Conservation (phyloP, 2,113 vertebrate species). For the Anoplopoma fimbria region DNA sequence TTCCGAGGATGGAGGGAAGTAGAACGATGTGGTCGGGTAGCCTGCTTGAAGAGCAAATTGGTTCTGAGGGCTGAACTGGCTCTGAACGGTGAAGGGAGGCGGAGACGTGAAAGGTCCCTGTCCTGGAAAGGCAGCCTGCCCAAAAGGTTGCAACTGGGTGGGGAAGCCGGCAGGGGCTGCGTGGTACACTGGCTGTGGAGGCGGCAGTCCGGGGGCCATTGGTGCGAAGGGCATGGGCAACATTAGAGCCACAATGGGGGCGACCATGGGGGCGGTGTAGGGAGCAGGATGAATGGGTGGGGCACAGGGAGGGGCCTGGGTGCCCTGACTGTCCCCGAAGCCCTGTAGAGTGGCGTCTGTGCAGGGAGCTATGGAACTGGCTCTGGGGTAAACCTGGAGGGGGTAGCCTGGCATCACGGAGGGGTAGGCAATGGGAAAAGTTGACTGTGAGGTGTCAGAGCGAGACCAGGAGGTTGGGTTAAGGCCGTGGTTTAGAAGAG, state of each 20-base stretch:
- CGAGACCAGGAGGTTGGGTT: slow-evolving; percentile 89
- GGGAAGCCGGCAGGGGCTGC: slow-evolving; percentile 73
- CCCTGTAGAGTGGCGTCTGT: slow-evolving; percentile 68
- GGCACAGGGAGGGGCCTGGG: slow-evolving; percentile 70
- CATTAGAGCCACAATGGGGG: slow-evolving; percentile 89
- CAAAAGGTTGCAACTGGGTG: slow-evolving; percentile 57
- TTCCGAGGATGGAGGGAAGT: slow-evolving; percentile 73
- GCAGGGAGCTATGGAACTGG: slow-evolving; percentile 39
- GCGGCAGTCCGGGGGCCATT: slow-evolving; percentile 69
- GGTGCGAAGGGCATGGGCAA: slow-evolving; percentile 86
- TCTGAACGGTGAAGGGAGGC: slow-evolving; percentile 57
- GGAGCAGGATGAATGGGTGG: slow-evolving; percentile 79
- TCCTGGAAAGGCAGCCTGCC: slow-evolving; percentile 58
- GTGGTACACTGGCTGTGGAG: slow-evolving; percentile 77
- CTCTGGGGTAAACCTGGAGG: slow-evolving; percentile 87
- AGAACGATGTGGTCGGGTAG: slow-evolving; percentile 75
- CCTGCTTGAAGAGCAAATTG: slow-evolving; percentile 43
- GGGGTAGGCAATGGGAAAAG: slow-evolving; percentile 87
- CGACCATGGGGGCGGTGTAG: slow-evolving; percentile 83
- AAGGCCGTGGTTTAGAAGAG: slow-evolving; percentile 72
- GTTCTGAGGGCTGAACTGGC: slow-evolving; percentile 64
- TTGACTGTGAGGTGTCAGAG: slow-evolving; percentile 88
- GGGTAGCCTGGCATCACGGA: slow-evolving; percentile 87
- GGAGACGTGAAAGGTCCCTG: slow-evolving; percentile 55
- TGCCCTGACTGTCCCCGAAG: slow-evolving; percentile 76